Evolutionary conservation across 1,140 invertebrate species (phyloP), one percentile per base, ranked within the genome.

Genomic region (Macrocentrus cingulum): DNA sequence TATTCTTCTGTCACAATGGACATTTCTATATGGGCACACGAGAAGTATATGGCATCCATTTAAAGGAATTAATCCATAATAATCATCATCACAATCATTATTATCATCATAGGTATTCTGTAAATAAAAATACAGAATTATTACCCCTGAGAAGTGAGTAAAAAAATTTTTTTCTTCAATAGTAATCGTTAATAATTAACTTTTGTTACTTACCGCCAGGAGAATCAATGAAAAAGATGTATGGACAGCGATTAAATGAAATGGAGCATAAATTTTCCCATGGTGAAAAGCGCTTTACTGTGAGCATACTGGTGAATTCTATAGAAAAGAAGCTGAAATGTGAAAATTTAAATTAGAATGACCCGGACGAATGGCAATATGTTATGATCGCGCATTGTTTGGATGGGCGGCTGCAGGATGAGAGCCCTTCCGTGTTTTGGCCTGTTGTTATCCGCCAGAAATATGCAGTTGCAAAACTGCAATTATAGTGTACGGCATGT

Each of bases 331-430:
- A 59, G 25, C 37, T 59, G 36, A 51, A 57, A 22, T 41, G 67
- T 61, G 70, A 66, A 72, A 75, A 75, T 75, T 74, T 74, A 71
- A 74, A 73, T 74, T 69, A 70, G 65, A 74, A 72, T 72, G 65
- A 68, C 63, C 59, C 57, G 66, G 66, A 68, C 64, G 61, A 52
- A 32, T 49, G 39, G 59, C 63, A 66, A 68, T 72, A 72, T 72
- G 70, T 70, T 66, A 62, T 55, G 61, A 70, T 69, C 60, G 13
- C 13, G 62, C 59, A 70, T 72, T 72, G 70, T 72, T 67, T 66
- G 60, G 36, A 13, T 52, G 23, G 18, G 32, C 29, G 32, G 32
- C 20, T 36, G 49, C 32, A 51, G 49, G 32, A 37, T 51, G 18
- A 51, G 37, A 60, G 58, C 58, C 45, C 58, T 55, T 46, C 25